These are phyloP conservation scores for Campoplex nolae DNA, from an alignment of 2,888 invertebrate genomes.

Conservation along the genomic window DNA sequence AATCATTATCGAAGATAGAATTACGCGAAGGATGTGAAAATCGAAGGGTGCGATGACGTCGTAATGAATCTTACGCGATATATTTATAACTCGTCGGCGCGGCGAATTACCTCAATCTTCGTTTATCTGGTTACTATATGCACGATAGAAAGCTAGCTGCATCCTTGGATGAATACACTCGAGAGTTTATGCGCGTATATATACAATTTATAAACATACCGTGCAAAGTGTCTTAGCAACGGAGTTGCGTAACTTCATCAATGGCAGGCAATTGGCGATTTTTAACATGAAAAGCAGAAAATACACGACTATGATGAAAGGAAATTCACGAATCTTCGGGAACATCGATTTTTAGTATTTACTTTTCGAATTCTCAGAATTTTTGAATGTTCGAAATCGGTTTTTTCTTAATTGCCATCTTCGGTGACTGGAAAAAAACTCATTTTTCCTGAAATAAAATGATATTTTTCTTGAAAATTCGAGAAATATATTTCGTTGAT, in stretches of 20 bases:
- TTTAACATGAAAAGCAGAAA: slow-evolving; percentile 39
- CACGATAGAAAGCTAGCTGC: slow-evolving; percentile 63
- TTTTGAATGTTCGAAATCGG: background rate
- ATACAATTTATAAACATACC: slow-evolving; percentile 25
- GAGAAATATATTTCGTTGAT: background rate
- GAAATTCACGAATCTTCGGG: slow-evolving; percentile 15
- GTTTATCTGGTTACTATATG: slow-evolving; percentile 46
- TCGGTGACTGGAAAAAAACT: too few species aligned
- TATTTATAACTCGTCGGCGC: slow-evolving; percentile 46
- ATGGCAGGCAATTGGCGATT: slow-evolving; percentile 52
- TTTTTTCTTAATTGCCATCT: background rate
- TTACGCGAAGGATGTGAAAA: slow-evolving; percentile 11
- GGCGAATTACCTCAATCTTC: slow-evolving; percentile 48
- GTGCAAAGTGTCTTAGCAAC: slow-evolving; percentile 49
- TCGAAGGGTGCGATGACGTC: slow-evolving; percentile 40
- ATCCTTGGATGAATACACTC: slow-evolving; percentile 54
- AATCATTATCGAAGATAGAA: slow-evolving; percentile 2
- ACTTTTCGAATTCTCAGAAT: background rate
- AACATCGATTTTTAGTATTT: slow-evolving; percentile 31
- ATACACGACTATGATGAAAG: background rate
- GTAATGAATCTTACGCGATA: slow-evolving; percentile 47
- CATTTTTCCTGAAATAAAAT: background rate
- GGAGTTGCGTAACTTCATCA: slow-evolving; percentile 55
- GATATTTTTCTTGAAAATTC: background rate
- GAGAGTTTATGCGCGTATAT: slow-evolving; percentile 28